Conservation (phyloP, 1,140 invertebrate species). For the Archegozetes longisetosus region DNA sequence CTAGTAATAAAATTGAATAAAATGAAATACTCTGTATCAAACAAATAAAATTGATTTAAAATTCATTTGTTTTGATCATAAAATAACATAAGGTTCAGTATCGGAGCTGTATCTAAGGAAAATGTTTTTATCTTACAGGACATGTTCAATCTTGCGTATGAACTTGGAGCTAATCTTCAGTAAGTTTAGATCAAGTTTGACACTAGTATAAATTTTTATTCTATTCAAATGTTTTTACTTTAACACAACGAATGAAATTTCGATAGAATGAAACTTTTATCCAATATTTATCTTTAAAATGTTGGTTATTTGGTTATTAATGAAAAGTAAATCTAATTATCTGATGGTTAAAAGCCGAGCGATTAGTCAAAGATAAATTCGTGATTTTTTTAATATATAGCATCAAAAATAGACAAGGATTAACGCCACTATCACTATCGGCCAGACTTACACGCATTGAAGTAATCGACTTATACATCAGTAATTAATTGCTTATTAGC, state of each 20-base stretch:
- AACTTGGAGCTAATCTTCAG: not conserved
- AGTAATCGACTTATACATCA: constrained; percentile 23
- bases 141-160: not conserved
- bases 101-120: too few species aligned
- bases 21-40: too few species aligned
- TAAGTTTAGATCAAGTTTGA: too few species aligned
- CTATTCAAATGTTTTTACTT: too few species aligned
- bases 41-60: not conserved
- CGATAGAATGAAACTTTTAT: too few species aligned
- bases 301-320: too few species aligned
- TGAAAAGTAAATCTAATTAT: too few species aligned
- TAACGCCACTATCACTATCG: constrained; percentile 82
- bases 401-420: constrained; percentile 64
- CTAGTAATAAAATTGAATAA: too few species aligned
- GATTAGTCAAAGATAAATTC: not conserved
- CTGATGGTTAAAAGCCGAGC: too few species aligned
- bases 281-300: too few species aligned
- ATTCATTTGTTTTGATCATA: not conserved
- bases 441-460: constrained; percentile 82
- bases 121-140: not conserved
- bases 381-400: constrained; percentile 25
- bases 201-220: too few species aligned
- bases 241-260: too few species aligned
- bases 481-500: not conserved
- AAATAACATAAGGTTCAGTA: not conserved